Percentiles rank a stretch among this genome's conserved stretches.
These are phyloP conservation scores for Lepidurus arcticus DNA, from an alignment of 1,140 invertebrate genomes.

Conservation along the genomic window DNA sequence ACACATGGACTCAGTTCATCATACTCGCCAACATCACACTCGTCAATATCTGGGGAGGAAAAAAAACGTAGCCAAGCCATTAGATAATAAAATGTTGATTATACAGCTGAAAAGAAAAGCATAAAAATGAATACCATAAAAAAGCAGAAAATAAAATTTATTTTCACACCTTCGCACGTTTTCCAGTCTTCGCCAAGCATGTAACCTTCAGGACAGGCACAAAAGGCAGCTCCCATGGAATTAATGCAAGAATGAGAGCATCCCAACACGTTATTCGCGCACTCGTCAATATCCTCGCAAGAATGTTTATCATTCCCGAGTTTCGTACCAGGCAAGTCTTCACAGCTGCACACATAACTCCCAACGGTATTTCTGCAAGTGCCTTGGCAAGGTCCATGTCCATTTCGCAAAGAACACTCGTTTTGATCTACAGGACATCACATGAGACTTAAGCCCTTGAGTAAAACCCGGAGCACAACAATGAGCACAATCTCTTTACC, in stretches of 20 bases:
- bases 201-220: constrained; percentile 53
- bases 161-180: constrained; percentile 43
- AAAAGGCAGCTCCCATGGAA: constrained; percentile 51
- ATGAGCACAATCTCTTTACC: constrained; percentile 44
- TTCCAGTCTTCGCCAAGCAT: constrained; percentile 47
- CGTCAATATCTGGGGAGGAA: constrained; percentile 42
- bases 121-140: neutral
- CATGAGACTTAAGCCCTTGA: neutral
- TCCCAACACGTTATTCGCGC: constrained; percentile 43
- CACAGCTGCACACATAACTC: constrained; percentile 57
- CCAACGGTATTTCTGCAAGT: constrained; percentile 57
- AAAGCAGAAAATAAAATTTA: neutral
- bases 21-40: constrained; percentile 38
- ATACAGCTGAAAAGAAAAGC: constrained; percentile 3
- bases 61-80: neutral
- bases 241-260: constrained; percentile 57
- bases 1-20: constrained; percentile 32
- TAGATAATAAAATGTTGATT: neutral
- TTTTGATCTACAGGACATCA: constrained; percentile 49
- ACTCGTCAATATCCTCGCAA: constrained; percentile 48
- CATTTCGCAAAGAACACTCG: constrained; percentile 56
- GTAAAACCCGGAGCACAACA: neutral
- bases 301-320: constrained; percentile 52
- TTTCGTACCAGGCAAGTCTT: constrained; percentile 52
- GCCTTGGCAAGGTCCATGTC: constrained; percentile 62